Evolutionary conservation across 2,888 invertebrate genomes (phyloP), one percentile per base, ranked within the genome.

Genomic region (Carpatolechia fugitivella): DNA sequence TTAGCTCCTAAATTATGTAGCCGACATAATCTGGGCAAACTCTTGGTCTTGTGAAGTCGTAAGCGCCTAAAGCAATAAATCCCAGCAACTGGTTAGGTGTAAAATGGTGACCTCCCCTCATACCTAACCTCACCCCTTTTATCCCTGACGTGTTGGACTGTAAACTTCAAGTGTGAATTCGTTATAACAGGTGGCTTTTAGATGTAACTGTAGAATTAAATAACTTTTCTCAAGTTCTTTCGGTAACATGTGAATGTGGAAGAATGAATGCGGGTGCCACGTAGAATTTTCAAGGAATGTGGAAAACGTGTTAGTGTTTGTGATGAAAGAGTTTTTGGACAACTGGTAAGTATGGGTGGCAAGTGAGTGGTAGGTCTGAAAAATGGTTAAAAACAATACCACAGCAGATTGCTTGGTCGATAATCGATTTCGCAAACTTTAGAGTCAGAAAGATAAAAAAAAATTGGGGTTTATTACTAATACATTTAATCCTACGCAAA

Each of bases 31-130:
- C 55, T 54, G 35, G 47, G 44, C 36, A 54, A 49, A 48, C 56
- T 51, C 54, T 53, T 55, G 56, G 58, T 60, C 50, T 55, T 44
- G 24, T 24, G 24, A 24, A 24, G 24, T 24, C 24, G 16, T 18
- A 40, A 51, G 56, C 50, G 56, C 57, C 41, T 18, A 36, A 16
- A 46, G 57, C 55, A 16, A 60, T 62, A 62, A 62, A 59, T 62
- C 56, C 57, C 57, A 48, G 57, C 56, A 57, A 55, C 44, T 58
- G 55, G 60, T 60, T 14, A 52, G 58, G 60, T 60, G 58, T 56
- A 57, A 61, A 61, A 58, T 57, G 58, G 54, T 56, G 55, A 55
- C 55, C 58, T 52, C 59, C 55, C 44, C 29, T 29, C 11, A 1
- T 50, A 54, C 55, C 57, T 52, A 53, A 52, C 50, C 11, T 50